Base-by-base conservation (phyloP, 2,797 vertebrate genomes). In the Tarsius wallacei region DNA sequence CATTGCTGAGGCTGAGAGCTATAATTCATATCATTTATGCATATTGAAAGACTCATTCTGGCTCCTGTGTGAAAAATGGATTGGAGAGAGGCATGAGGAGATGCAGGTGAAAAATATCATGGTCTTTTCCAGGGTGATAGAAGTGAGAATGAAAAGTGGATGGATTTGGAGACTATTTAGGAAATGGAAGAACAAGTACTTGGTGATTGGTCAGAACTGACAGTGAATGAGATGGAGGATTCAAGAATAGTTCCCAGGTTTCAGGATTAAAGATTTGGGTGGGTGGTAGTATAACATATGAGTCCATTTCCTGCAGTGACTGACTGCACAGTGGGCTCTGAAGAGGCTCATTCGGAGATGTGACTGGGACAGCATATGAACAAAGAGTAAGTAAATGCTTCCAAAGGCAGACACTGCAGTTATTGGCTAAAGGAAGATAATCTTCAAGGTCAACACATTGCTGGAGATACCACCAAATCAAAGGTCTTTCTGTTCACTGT, bases 201-300 rank as follows among this genome's bases (percentile, higher is more conserved):
- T 42, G 31, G 95, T 13, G 31, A 85, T 1, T 4, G 33, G 33
- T 63, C 68, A 22, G 63, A 68, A 0, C 0, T 47, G 84, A n/a
- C 68, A 53, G 31, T 71, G 81, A 80, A 63, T 22, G 66, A 95
- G 91, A 55, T 7, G 47, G 77, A 82, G 51, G 63, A 71, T 31
- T 24, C 3, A 6, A 80, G 49, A n/a, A 17, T 77, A 55, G 66
- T 12, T 47, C 36, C 73, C 24, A n/a, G n/a, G 24, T 63, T 71
- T 61, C 55, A 26, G 68, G 59, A n/a, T 84, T 57, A 64, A 64
- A 26, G 21, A 10, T 19, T 2, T 1, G 17, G 51, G 81, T 28
- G 8, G 13, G 14, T 19, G 33, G 53, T 11, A 1, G 19, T 3
- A 4, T 31, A 66, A 70, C 1, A 13, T 1, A 13, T 2, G 31